Evolutionary conservation across 2,888 invertebrate genomes (phyloP), one percentile per base, ranked within the genome.

Genomic region (Shargacucullia verbasci): DNA sequence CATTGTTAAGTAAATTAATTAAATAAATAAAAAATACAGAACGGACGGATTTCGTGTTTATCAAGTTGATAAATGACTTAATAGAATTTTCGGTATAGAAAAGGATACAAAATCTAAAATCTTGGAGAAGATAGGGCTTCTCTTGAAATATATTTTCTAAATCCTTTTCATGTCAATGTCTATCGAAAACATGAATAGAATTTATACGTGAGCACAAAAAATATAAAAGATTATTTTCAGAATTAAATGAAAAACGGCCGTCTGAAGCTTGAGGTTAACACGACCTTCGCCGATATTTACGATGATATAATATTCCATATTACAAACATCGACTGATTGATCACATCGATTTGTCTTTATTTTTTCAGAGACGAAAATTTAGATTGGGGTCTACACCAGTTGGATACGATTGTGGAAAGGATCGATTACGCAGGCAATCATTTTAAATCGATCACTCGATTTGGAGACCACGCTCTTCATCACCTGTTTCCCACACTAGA

Each of bases 401-500:
- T 97, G 65, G 97, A 97, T 78, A 95, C 97, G 0, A 94, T 97
- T 0, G 95, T 96, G 29, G 97, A 97, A 80, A 94, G 97, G 63
- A 90, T 95, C 14, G 96, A 97, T 64, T 92, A 96, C 59, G 95
- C 95, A 9, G 95, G 95, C 11, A 81, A 95, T 38, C 94, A 95
- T 62, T 96, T 97, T 80, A 88, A 96, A 62, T 95, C 95, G 0
- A 83, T 97, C 50, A 96, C 96, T 0, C 95, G 96, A 60, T 98
- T 97, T 76, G 98, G 98, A 0, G 96, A 97, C 59, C 98, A 98
- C 81, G 94, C 95, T 0, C 88, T 98, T 1, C 98, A 98, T 84
- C 98, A 98, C 86, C 89, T 98, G 14, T 96, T 98, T 74, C 98
- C 98, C 0, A 96, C 97, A 0, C 77, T 98, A 31, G 98, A 98